Base-by-base conservation (phyloP, 2,888 invertebrate genomes). In the Papilio gigon region DNA sequence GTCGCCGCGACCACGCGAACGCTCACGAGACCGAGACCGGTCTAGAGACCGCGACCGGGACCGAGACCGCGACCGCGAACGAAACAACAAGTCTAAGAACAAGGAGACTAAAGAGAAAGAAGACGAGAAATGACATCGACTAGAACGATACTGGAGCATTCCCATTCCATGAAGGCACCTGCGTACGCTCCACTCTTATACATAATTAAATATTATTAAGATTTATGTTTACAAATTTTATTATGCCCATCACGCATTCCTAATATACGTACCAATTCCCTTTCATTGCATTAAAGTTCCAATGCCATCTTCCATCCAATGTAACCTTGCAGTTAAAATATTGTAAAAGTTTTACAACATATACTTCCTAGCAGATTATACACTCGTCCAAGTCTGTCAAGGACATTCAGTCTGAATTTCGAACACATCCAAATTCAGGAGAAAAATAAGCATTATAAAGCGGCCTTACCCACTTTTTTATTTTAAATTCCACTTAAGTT, bases 31-130 rank as follows among this genome's bases (percentile, higher is more conserved):
- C 25, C 75, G 85, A 1, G 84, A 84, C 0, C 86, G 93, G 58
- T 89, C 88, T 9, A 82, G 86, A 17, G 89, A 89, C 14, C 80
- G 83, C 93, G 86, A 85, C 68, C 81, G 87, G 62, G 93, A 93
- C 8, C 84, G 87, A 14, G 83, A 83, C 58, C 79, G 85, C 17
- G 83, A 83, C 58, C 79, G 85, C 17, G 88, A 88, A 61, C 92
- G 93, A 70, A 93, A 91, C 73, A 88, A 91, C 71, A 93, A 93
- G 64, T 92, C 93, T 68, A 94, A 94, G 79, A 84, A 87, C n/a
- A 89, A 90, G 75, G 88, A 89, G 59, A 59, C 72, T 17, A 94
- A 96, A 78, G 94, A 96, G 44, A 95, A 96, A 75, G 96, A 96
- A 71, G 96, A 96, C 44, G 95, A 95, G 60, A 95, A 95, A 88